Evolutionary conservation across 23 tunicate species (phyloP).

Genomic region (Halocynthia roretzi): DNA sequence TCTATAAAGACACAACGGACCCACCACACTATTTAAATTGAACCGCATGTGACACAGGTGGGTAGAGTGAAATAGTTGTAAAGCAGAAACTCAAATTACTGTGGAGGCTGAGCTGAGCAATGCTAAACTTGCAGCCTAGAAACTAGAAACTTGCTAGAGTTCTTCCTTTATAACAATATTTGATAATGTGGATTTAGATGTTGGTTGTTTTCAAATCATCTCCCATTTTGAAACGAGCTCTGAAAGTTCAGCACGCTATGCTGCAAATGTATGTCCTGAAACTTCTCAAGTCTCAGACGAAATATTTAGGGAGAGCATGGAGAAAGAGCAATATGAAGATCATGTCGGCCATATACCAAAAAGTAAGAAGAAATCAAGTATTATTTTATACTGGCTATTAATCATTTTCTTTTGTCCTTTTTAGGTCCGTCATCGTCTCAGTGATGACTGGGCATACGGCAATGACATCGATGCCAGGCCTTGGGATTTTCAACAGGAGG

Average conservation of each 20-base stretch:
- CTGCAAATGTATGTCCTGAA: slow-evolving; percentile 91
- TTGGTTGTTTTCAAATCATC: slow-evolving; percentile 96
- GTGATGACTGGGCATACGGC: slow-evolving; percentile 98
- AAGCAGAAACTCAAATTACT: too few relatives aligned
- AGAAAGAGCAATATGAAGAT: slow-evolving; percentile 92
- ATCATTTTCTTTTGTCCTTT: neutral
- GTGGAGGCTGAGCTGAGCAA: too few relatives aligned
- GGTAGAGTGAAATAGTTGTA: too few relatives aligned
- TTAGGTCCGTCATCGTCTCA: slow-evolving; percentile 73
- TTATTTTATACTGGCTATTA: too few relatives aligned
- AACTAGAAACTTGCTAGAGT: neutral
- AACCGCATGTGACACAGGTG: too few relatives aligned
- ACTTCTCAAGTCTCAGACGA: slow-evolving; percentile 91
- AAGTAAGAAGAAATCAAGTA: slow-evolving; percentile 13
- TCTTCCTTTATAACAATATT: neutral
- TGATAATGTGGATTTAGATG: slow-evolving; percentile 47
- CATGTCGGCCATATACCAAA: slow-evolving; percentile 93
- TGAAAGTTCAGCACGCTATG: slow-evolving; percentile 92
- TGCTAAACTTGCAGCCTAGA: too few relatives aligned
- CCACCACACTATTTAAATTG: too few relatives aligned
- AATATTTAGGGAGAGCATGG: slow-evolving; percentile 92
- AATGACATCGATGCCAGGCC: slow-evolving; percentile 92
- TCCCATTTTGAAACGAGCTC: slow-evolving; percentile 83
- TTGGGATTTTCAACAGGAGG: slow-evolving; percentile 98
- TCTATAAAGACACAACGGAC: neutral